Base-by-base conservation (phyloP, 92 coral and sea anemone species). In the Actinernus sp. region DNA sequence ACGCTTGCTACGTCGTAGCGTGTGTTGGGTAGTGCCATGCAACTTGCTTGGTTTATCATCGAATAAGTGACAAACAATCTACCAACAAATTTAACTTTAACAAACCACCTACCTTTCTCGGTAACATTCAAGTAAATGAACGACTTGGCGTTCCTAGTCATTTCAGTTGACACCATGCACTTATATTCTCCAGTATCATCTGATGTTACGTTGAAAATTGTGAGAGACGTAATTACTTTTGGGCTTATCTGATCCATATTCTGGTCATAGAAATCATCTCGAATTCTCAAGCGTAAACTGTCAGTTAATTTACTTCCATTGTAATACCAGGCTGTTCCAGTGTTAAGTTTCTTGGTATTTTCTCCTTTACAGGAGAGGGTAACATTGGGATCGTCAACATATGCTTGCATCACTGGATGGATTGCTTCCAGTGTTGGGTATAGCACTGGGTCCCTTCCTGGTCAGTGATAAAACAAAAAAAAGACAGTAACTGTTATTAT, bases 121-220 rank as follows among this genome's bases (percentile, higher is more conserved):
- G 4, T 54, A 38, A 66, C 62, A 46, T 38, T 13, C 37, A 66
- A 37, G n/a, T 28, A 17, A 31, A 51, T 52, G 8, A 63, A 28
- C 26, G 47, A 26, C 6, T 53, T 31, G 28, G 1, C 41, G 6
- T 27, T 27, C 12, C 49, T 27, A 13, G 33, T 30, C 19, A 25
- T 26, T 23, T 27, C 55, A 3, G 53, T 31, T 19, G 23, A 29
- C 12, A 49, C 58, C 17, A 13, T 10, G 31, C 89, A 83, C 13
- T 45, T 55, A 45, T 74, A 83, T 28, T 58, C 57, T 3, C 89
- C 89, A 18, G 27, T 16, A 46, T 83, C 84, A 38, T 58, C 29
- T 17, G 27, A 36, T 28, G 43, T 18, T 13, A 76, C 65, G 37
- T 75, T 48, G 25, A 31, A 30, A 31, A 83, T 33, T 0, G 47